Percentiles rank a stretch among this genome's conserved stretches.
Conservation (phyloP, 1,140 invertebrate species). For the Drosophila carrolli region DNA sequence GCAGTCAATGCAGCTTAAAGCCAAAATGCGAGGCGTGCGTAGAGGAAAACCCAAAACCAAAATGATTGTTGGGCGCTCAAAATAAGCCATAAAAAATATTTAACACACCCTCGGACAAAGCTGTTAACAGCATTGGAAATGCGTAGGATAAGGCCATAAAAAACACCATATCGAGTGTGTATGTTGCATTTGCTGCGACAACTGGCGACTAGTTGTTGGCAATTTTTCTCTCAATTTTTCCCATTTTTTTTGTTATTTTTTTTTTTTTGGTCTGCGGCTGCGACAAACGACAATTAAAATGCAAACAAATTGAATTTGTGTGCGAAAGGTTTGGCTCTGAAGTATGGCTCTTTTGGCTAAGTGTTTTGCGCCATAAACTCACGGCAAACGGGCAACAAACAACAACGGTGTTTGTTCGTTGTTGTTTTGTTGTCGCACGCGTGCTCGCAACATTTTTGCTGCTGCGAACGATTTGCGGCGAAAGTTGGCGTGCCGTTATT, state of each 20-base stretch:
- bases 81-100: constrained; percentile 82
- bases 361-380: constrained; percentile 77
- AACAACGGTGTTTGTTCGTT: constrained; percentile 14
- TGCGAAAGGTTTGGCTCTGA: constrained; percentile 69
- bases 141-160: constrained; percentile 78
- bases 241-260: constrained; percentile 37
- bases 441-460: constrained; percentile 74
- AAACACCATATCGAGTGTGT: constrained; percentile 28
- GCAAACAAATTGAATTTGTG: constrained; percentile 77
- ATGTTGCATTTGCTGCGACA: constrained; percentile 66
- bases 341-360: constrained; percentile 44
- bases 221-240: constrained; percentile 58
- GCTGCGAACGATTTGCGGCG: constrained; percentile 62
- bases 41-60: constrained; percentile 48
- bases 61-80: constrained; percentile 65
- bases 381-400: constrained; percentile 32
- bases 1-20: constrained; percentile 63
- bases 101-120: constrained; percentile 81
- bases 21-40: constrained; percentile 38
- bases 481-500: constrained; percentile 82
- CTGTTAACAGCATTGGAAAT: constrained; percentile 77
- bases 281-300: constrained; percentile 81
- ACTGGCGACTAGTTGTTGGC: constrained; percentile 77
- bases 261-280: constrained; percentile 47
- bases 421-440: constrained; percentile 62